Conservation (phyloP, 1,140 invertebrate genomes). For the Cyclina sinensis region DNA sequence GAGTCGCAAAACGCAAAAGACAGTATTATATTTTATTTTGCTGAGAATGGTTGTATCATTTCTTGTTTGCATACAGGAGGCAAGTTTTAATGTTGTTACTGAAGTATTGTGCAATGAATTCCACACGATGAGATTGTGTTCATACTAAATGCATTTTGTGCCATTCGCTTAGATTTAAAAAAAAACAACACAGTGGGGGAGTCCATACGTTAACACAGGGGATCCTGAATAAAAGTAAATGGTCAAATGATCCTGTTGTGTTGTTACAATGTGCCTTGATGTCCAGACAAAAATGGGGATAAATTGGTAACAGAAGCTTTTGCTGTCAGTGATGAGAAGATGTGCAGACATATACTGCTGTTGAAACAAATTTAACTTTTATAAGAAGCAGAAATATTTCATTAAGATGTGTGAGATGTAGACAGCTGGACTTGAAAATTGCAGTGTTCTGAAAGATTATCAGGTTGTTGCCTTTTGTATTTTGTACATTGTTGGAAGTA, state of each 20-base stretch:
- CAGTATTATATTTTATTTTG: not conserved
- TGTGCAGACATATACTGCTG: slow-evolving; percentile 8
- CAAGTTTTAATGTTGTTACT: slow-evolving; percentile 2
- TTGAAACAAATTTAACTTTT: not conserved
- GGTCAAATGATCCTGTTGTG: slow-evolving; percentile 40
- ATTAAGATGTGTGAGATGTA: slow-evolving; percentile 3
- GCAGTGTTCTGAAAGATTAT: not conserved
- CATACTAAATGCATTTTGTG: slow-evolving; percentile 49
- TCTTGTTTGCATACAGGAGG: slow-evolving; percentile 3
- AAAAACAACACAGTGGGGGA: not conserved
- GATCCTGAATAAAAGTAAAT: not conserved
- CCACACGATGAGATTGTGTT: slow-evolving; percentile 18
- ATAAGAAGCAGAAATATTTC: not conserved
- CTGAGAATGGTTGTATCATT: not conserved
- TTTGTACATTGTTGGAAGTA: slow-evolving; percentile 11
- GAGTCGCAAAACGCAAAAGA: too few species aligned
- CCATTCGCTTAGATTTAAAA: slow-evolving; percentile 24
- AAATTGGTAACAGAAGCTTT: not conserved
- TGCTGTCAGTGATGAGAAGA: not conserved
- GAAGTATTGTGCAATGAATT: slow-evolving; percentile 39
- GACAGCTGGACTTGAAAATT: not conserved
- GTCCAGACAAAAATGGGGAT: not conserved
- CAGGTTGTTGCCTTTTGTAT: not conserved
- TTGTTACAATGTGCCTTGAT: slow-evolving; percentile 2
- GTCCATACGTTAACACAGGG: not conserved